Base-by-base conservation (phyloP, 2,888 invertebrate genomes). In the Mallateleia sp. region DNA sequence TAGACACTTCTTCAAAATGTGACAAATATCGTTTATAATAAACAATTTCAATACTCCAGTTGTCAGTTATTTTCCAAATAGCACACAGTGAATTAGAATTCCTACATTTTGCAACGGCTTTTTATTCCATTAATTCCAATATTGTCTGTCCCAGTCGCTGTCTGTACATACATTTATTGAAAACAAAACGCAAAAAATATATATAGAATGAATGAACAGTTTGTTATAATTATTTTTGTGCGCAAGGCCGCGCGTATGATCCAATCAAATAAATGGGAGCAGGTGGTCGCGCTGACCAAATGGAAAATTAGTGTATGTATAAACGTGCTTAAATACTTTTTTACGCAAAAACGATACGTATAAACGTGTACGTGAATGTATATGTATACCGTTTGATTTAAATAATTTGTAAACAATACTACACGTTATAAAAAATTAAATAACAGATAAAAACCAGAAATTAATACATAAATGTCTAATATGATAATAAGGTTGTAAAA, bases 251-350 rank as follows among this genome's bases (percentile, higher is more conserved):
- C 72, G 72, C 84, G 78, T 60, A 64, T 77, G 81, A 77, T 77
- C 77, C 77, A 80, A 69, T 85, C 79, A 74, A 85, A 75, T 71
- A 28, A 85, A 81, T 66, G 54, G 64, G 85, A 69, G 56, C 75
- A 71, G 64, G 38, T 85, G 81, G 75, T 77, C 75, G 77, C 77
- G 69, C 77, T 66, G 86, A 86, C 78, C 81, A 82, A 82, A 82
- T 72, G 67, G 60, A 74, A 82, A 71, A 82, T 71, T 74, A 74
- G 78, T 86, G 82, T 83, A 75, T 75, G 60, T 83, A 82, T 87
- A 82, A 87, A 87, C 83, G 87, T 87, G 83, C 86, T 87, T 62
- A 87, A 83, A 87, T 83, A 83, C 62, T 74, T 83, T 69, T 71
- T 82, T 62, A 85, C 88, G 85, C 80, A 77, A 79, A 85, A 80